A percentile compares a stretch with the other conserved stretches of the same genome.
phyloP scores from a whole-genome alignment of 2,113 vertebrate genomes.

The Columbina picui region DNA sequence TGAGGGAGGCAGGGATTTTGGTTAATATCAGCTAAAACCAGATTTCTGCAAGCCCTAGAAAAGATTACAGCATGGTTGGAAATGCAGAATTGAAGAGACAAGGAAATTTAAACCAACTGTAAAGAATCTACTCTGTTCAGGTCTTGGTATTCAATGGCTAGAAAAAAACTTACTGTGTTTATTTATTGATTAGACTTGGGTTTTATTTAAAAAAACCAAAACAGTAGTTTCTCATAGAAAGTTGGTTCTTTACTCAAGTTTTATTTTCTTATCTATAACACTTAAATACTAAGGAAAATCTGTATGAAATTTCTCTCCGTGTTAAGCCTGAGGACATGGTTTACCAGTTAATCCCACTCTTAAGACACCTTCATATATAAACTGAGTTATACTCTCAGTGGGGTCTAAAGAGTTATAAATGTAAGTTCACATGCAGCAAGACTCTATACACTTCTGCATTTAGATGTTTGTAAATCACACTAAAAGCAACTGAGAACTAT shows the following conservation, averaged over 20 bases:
- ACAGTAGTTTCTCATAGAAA: neutral
- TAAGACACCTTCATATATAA: neutral
- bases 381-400: neutral
- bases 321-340: neutral
- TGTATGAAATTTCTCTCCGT: neutral
- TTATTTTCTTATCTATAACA: neutral
- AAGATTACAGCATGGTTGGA: neutral
- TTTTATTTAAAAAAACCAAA: neutral
- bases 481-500: neutral
- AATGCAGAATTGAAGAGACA: neutral
- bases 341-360: neutral
- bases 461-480: neutral
- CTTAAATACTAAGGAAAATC: neutral
- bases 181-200: neutral
- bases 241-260: neutral
- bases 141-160: neutral
- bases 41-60: slow-evolving; percentile 53
- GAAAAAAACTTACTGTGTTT: neutral
- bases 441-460: neutral
- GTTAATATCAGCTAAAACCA: neutral
- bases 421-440: neutral
- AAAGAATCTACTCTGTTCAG: neutral
- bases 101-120: neutral
- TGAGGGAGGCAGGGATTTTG: neutral
- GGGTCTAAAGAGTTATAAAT: neutral